phyloP scores from a whole-genome alignment of 2,113 vertebrate genomes.

The Sphaerodactylus townsendi region DNA sequence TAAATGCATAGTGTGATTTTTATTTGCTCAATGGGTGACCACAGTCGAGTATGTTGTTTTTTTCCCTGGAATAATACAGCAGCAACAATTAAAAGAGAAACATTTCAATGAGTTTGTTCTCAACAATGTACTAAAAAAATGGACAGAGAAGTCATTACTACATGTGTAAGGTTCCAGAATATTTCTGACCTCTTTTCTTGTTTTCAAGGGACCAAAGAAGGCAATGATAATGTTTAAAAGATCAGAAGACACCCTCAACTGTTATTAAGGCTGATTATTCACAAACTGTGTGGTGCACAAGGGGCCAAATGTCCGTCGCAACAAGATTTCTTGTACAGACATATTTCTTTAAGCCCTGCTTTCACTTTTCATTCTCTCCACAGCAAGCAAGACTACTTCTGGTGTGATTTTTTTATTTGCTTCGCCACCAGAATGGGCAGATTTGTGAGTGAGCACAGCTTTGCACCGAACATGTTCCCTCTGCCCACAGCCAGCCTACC shows the following conservation, averaged over 20 bases:
- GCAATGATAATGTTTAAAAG: background rate
- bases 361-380: too few relatives aligned
- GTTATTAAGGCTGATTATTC: too few relatives aligned
- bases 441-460: too few relatives aligned
- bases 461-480: too few relatives aligned
- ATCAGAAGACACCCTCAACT: background rate
- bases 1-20: background rate
- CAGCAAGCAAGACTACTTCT: too few relatives aligned
- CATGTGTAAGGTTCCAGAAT: background rate
- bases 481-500: too few relatives aligned
- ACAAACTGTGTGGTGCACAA: too few relatives aligned
- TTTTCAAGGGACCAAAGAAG: background rate
- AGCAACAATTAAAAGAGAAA: background rate
- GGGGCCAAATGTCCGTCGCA: too few relatives aligned
- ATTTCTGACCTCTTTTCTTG: background rate
- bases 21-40: background rate
- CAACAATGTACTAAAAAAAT: conserved; percentile 6
- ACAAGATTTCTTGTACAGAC: too few relatives aligned
- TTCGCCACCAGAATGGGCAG: too few relatives aligned
- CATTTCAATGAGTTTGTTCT: background rate
- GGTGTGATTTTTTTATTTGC: too few relatives aligned
- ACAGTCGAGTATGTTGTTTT: background rate
- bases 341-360: too few relatives aligned
- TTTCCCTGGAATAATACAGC: background rate
- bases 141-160: background rate